A percentile compares a stretch with the other conserved stretches of the same genome.
phyloP scores from a whole-genome alignment of 2,797 vertebrate species.

The Scleropages formosus region DNA sequence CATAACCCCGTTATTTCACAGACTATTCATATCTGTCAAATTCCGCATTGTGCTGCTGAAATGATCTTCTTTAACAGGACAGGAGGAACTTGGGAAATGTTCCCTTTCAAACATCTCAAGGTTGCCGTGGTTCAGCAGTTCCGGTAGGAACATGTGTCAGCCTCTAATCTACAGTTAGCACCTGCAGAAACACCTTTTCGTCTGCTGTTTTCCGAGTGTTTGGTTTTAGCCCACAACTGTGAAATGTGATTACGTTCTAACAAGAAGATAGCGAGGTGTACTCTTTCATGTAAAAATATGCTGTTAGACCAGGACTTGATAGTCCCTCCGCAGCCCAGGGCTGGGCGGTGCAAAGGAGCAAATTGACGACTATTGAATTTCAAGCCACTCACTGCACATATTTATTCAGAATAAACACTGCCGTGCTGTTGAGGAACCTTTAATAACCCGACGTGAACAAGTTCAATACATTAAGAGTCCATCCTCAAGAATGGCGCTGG shows the following conservation, averaged over 20 bases:
- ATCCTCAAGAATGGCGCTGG: not conserved
- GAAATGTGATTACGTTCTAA: not conserved
- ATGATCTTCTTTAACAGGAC: too few species aligned
- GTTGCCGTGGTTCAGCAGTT: not conserved
- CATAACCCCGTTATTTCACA: too few species aligned
- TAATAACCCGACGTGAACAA: not conserved
- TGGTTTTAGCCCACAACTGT: not conserved
- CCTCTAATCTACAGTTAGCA: not conserved
- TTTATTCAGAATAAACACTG: not conserved
- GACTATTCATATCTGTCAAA: too few species aligned
- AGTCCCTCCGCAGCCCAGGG: too few species aligned
- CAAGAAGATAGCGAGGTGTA: not conserved
- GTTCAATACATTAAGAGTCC: not conserved
- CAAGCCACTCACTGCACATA: not conserved
- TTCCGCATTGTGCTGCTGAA: too few species aligned
- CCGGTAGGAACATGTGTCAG: not conserved
- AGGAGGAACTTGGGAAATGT: too few species aligned
- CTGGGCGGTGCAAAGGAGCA: not conserved
- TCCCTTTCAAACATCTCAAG: too few species aligned
- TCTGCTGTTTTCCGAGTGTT: not conserved
- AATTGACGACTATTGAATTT: not conserved
- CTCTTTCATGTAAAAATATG: not conserved
- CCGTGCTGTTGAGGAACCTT: not conserved
- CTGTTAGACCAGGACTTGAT: not conserved
- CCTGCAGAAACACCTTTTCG: not conserved